These are phyloP conservation scores for Zaprionus capensis DNA, from an alignment of 1,140 invertebrate species.

Conservation along the genomic window DNA sequence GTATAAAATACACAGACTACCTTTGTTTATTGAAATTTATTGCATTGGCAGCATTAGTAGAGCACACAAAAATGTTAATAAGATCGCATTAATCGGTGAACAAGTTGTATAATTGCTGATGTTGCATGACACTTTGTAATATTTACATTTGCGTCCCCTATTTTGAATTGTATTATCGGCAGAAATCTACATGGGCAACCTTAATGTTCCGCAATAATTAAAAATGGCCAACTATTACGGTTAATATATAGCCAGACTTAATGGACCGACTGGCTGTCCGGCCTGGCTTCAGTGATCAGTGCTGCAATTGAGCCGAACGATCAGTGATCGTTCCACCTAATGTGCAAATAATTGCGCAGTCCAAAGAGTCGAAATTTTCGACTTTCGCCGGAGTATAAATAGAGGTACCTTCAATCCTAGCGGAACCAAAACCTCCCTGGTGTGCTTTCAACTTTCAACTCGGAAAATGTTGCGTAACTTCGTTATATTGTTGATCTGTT, in stretches of 20 bases:
- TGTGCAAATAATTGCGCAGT: conserved; percentile 70
- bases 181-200: conserved; percentile 29
- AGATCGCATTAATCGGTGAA: background rate
- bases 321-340: conserved; percentile 72
- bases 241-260: conserved; percentile 44
- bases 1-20: background rate
- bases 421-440: conserved; percentile 19
- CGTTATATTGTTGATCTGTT: conserved; percentile 49
- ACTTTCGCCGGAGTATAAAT: conserved; percentile 53
- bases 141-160: background rate
- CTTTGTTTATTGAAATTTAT: background rate
- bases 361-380: conserved; percentile 14
- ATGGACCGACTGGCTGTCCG: conserved; percentile 40
- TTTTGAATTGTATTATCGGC: background rate
- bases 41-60: background rate
- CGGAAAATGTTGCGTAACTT: conserved; percentile 56
- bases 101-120: background rate
- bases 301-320: conserved; percentile 79
- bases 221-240: conserved; percentile 39
- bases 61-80: background rate
- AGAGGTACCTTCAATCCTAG: conserved; percentile 13
- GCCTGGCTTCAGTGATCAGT: conserved; percentile 49
- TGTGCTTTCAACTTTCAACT: background rate
- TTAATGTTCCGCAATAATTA: conserved; percentile 48
- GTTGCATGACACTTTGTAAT: background rate